Base-by-base conservation (phyloP, 2,888 invertebrate genomes). In the Cantharis nigra region DNA sequence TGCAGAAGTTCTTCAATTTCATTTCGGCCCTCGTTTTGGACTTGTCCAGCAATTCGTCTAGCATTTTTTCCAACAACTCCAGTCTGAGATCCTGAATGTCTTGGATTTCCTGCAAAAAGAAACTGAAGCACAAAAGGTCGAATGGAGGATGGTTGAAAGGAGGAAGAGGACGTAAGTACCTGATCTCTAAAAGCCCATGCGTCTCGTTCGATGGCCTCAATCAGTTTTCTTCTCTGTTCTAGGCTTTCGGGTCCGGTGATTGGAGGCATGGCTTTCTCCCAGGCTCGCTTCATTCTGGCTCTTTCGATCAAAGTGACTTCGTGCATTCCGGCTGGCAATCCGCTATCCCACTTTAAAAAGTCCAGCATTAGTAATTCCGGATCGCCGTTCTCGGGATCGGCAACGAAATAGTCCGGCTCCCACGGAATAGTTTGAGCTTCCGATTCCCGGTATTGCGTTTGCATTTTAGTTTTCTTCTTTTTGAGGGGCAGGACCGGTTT, bases 101-200 rank as follows among this genome's bases (percentile, higher is more conserved):
- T 83, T 94, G 92, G 79, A 95, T 93, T 86, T 94, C 93, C 91
- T 93, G 82, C 64, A 71, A 75, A 11, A 11, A 65, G 23, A 64
- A 71, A 64, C 69, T n/a, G 70, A 79, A 74, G 26, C 20, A 69
- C 20, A 28, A 9, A 13, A 49, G 20, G 20, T 20, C 20, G 20
- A 20, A 20, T 20, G 1, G 30, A n/a, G n/a, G n/a, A n/a, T n/a
- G n/a, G n/a, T n/a, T n/a, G n/a, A n/a, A n/a, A 16, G 16, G 16
- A 16, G 10, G 4, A 13, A 33, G 3, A 11, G 11, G 1, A 11
- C 4, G 4, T 49, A 74, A 23, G 71, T 71, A 94, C 94, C 80
- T 93, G 91, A 85, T 97, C 96, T 78, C 96, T 91, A 73, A 94
- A 93, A 10, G 94, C 91, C 96, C 96, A 97, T 84, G 96, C 94